phyloP scores from a whole-genome alignment of 2,888 invertebrate genomes.

The Maniola hyperantus region DNA sequence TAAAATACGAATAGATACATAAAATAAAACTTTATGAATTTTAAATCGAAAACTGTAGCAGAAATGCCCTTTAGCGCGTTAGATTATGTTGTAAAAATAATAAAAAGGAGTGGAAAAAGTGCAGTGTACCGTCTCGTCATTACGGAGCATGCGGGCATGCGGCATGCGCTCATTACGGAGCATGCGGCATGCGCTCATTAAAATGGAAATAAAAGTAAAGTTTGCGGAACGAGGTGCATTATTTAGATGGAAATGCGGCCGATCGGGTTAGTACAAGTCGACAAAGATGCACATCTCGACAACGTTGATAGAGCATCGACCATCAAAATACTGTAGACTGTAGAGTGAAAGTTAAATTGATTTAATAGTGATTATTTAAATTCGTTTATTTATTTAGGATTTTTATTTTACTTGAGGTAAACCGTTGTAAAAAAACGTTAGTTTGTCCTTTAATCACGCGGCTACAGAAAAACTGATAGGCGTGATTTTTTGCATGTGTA shows the following conservation, averaged over 20 bases:
- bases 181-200: slow-evolving; percentile 9
- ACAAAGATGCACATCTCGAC: no score
- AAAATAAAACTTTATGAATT: neutral
- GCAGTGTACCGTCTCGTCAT: neutral
- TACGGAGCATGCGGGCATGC: slow-evolving; percentile 7
- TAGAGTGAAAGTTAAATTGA: no score
- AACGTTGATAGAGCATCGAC: no score
- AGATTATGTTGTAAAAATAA: neutral
- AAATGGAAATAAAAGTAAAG: slow-evolving; percentile 14
- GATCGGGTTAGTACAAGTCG: neutral
- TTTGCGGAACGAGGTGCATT: slow-evolving; percentile 4
- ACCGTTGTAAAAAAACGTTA: no score
- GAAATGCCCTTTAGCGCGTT: neutral
- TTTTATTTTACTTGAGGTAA: no score
- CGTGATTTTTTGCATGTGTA: no score
- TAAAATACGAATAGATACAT: no score
- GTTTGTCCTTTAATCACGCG: no score
- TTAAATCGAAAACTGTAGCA: neutral
- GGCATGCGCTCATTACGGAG: slow-evolving; percentile 11
- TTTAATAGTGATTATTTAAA: no score
- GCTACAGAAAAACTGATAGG: no score
- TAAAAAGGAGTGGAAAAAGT: slow-evolving; percentile 10
- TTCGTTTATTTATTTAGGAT: no score
- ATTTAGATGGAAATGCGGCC: slow-evolving; percentile 11
- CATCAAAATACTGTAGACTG: no score